Base-by-base conservation (phyloP, 2,888 invertebrate species). In the Drosophila pseudotakahashii region DNA sequence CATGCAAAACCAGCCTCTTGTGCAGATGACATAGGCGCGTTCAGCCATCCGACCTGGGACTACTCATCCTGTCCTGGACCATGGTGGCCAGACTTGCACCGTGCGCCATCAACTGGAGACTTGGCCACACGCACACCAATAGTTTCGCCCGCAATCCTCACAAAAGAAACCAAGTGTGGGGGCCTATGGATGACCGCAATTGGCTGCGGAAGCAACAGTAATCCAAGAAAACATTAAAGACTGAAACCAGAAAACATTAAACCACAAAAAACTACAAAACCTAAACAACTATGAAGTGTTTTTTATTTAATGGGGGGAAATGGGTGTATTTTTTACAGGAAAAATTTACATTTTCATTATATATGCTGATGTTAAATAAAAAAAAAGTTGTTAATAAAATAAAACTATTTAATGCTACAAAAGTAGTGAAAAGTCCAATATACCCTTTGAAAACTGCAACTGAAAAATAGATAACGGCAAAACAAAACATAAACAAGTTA, bases 111-210 rank as follows among this genome's bases (percentile, higher is more conserved):
- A 63, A n/a, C 16, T 52, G 81, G 86, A 80, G 86, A 63, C 13
- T 50, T 50, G 71, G 67, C 78, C 62, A 41, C 36, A 36, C n/a
- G 7, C 68, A 63, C 71, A 36, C 14, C 47, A 48, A 34, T 30
- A 55, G 54, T 32, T 11, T 51, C 10, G 61, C 61, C 48, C 71
- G 75, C 80, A 32, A 19, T 62, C 57, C 73, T 26, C 53, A 42
- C 53, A 32, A 14, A 7, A 26, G 57, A 39, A 45, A 52, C 10
- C 75, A 36, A 42, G 23, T 6, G 48, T 83, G 48, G 72, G 86
- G 67, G 81, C 81, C 72, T 80, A 62, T 50, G 34, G 66, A 74
- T 55, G 81, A 81, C 81, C 81, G 55, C 78, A 74, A 76, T 68
- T 57, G 57, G 10, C 59, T 55, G 72, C 13, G 50, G 4, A 13